Base-by-base conservation (phyloP, 1,140 invertebrate genomes). In the fruit fly (Drosophila melanogaster) region DNA sequence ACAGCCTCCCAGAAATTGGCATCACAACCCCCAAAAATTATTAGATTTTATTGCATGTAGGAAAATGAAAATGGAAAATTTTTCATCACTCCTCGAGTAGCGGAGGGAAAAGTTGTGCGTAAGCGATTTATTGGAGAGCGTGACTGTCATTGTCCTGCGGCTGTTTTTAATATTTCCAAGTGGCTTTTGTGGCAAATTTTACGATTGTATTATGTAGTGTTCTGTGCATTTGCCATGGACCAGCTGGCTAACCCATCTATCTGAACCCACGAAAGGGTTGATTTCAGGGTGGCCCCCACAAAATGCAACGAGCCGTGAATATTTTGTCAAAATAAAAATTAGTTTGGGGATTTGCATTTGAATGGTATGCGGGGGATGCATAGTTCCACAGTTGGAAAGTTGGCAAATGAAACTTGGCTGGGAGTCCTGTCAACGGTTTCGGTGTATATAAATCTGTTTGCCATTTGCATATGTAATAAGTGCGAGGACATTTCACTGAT, bases 301-400 rank as follows among this genome's bases (percentile, higher is more conserved):
- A 73, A 79, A 47, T 79, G 81, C 81, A 90, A 40, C 73, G 76
- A 73, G 67, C 73, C 83, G 83, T 79, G 71, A 90, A 87, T 87
- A 79, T 83, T 80, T 60, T 77, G 70, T 38, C 37, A 55, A 84
- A 76, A 79, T 76, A 83, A 51, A 89, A 90, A 90, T 90, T 90
- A 81, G 87, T 83, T 90, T 81, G 72, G 87, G 87, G 77, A 90
- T 87, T 90, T 90, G 76, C 81, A 90, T 89, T 83, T 89, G 78
- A 85, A 86, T 85, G 38, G 61, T 38, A 43, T 17, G 55, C 35
- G 22, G 51, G 47, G 59, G 38, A 51, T 55, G 24, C 44, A 49
- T 30, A 55, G 49, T 38, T 40, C 8, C 57, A 26, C 67, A 53
- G 43, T 56, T 44, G 57, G 51, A 83, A 76, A 83, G 71, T 84